phyloP scores from a whole-genome alignment of 2,113 vertebrate species.

The Clarias gariepinus region DNA sequence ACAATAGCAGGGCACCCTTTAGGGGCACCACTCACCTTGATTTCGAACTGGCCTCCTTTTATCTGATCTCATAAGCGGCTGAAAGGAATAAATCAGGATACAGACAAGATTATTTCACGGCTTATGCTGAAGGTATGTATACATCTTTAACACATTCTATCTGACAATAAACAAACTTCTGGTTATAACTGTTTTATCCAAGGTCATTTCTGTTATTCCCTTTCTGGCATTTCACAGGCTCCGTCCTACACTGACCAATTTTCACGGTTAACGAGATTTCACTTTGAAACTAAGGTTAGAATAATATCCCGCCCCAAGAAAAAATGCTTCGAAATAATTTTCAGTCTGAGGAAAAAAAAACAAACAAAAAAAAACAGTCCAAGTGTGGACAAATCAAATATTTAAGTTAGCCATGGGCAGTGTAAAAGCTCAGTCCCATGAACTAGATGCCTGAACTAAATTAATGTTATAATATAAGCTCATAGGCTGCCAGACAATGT shows the following conservation, averaged over 20 bases:
- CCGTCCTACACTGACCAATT: neutral
- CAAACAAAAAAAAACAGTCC: neutral
- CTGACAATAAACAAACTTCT: neutral
- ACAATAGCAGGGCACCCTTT: neutral
- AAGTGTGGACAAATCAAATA: neutral
- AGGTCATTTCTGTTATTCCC: neutral
- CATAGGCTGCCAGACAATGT: neutral
- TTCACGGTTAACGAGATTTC: neutral
- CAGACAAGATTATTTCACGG: neutral
- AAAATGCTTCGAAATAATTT: neutral
- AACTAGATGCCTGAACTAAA: neutral
- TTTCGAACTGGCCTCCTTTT: neutral
- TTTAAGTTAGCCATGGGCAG: neutral
- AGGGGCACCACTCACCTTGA: conserved; percentile 12
- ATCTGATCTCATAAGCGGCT: conserved; percentile 29
- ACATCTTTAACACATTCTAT: neutral
- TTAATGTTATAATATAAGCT: neutral
- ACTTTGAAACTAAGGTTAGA: neutral
- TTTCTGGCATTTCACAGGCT: neutral
- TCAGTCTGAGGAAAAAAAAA: neutral
- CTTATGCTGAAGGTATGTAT: neutral
- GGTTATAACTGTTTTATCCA: neutral
- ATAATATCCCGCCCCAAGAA: too few species aligned
- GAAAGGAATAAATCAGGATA: neutral
- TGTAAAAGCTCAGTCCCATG: neutral